Percentiles rank a stretch among this genome's conserved stretches.
Conservation (phyloP, 2,888 invertebrate species). For the Deilephila elpenor region DNA sequence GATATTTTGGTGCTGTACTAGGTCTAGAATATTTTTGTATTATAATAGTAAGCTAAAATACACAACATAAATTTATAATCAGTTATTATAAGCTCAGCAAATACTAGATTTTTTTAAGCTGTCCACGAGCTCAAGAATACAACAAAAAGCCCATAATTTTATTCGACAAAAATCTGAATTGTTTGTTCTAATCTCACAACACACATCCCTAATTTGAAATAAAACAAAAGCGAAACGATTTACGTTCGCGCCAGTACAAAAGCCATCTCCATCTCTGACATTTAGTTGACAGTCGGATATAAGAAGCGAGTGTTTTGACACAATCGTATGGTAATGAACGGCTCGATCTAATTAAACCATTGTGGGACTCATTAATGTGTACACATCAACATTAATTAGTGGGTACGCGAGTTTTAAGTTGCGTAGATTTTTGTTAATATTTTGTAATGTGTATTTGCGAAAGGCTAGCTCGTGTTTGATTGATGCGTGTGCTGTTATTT, state of each 20-base stretch:
- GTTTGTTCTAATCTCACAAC: neutral
- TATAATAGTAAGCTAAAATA: too few species aligned
- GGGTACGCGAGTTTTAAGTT: conserved; percentile 29
- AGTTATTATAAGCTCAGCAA: too few species aligned
- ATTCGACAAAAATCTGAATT: too few species aligned
- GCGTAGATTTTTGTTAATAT: conserved; percentile 33
- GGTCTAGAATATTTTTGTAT: too few species aligned
- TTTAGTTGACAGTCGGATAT: conserved; percentile 69
- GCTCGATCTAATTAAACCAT: conserved; percentile 72
- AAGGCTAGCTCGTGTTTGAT: conserved; percentile 20
- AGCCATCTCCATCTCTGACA: conserved; percentile 67
- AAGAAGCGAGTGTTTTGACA: conserved; percentile 72
- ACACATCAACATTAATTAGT: conserved; percentile 37
- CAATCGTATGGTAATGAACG: conserved; percentile 71
- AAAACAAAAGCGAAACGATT: conserved; percentile 32
- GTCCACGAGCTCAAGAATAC: too few species aligned
- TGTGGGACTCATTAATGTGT: conserved; percentile 69
- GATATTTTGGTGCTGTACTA: too few species aligned
- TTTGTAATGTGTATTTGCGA: conserved; percentile 33
- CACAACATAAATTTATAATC: too few species aligned
- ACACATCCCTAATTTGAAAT: neutral
- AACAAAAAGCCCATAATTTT: too few species aligned
- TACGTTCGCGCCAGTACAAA: conserved; percentile 52
- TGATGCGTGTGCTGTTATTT: neutral
- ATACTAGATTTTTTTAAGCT: too few species aligned